A percentile compares a stretch with the other conserved stretches of the same genome.
Conservation (phyloP, 2,113 vertebrate species). For the Panthera uncia region DNA sequence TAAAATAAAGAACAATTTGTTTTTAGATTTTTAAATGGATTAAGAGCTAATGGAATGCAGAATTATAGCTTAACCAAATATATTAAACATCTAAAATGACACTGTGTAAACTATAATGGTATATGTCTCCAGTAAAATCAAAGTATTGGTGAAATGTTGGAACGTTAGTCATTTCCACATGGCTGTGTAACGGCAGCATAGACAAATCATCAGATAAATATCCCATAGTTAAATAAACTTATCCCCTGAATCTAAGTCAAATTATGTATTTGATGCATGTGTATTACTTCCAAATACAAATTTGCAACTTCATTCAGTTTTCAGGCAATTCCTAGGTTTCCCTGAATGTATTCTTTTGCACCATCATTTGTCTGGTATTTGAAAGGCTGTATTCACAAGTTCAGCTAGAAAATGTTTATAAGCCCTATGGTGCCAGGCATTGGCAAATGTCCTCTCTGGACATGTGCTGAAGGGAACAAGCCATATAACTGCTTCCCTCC, state of each 20-base stretch:
- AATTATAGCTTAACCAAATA: background rate
- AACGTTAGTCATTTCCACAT: background rate
- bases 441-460: constrained; percentile 68
- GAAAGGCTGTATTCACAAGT: constrained; percentile 71
- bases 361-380: constrained; percentile 60
- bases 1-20: constrained; percentile 19
- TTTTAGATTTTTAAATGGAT: constrained; percentile 23
- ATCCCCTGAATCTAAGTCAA: constrained; percentile 35
- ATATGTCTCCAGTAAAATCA: background rate
- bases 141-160: background rate
- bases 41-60: background rate
- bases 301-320: constrained; percentile 55
- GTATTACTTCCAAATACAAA: constrained; percentile 39
- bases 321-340: constrained; percentile 10
- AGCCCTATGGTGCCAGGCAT: constrained; percentile 44
- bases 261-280: background rate
- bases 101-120: background rate
- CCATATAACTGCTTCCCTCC: constrained; percentile 42
- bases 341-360: constrained; percentile 8
- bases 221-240: background rate
- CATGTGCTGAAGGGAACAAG: constrained; percentile 60
- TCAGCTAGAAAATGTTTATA: constrained; percentile 71
- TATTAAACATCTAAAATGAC: background rate
- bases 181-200: background rate
- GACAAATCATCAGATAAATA: background rate